Evolutionary conservation across 2,888 invertebrate genomes (phyloP).

Genomic region (Drosophila pullipes): DNA sequence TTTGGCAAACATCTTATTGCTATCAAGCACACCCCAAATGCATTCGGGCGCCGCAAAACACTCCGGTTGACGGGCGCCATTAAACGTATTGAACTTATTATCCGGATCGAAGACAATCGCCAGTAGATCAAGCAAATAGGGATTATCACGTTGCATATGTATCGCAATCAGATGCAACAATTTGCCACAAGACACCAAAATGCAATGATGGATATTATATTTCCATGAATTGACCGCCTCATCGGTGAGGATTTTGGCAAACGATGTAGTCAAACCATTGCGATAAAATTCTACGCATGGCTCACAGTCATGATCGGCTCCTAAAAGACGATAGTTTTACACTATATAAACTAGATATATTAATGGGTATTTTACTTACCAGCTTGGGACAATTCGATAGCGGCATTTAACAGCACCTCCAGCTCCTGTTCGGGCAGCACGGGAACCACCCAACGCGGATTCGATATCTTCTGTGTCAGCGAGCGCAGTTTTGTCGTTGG

Average conservation of each 20-base stretch:
- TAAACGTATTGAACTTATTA: constrained; percentile 91
- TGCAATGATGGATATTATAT: constrained; percentile 97
- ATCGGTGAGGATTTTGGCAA: constrained; percentile 98
- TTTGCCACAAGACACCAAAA: constrained; percentile 96
- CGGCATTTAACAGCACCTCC: constrained; percentile 94
- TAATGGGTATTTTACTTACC: constrained; percentile 86
- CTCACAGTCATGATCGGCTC: constrained; percentile 94
- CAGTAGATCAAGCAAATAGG: constrained; percentile 95
- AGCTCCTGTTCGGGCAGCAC: constrained; percentile 98
- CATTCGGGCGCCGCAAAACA: constrained; percentile 83
- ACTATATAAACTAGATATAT: background rate
- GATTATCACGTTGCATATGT: constrained; percentile 95
- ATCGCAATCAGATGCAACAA: constrained; percentile 96
- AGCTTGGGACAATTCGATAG: constrained; percentile 94
- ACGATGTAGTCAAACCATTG: constrained; percentile 96
- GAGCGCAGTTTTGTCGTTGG: constrained; percentile 94
- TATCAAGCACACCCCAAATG: constrained; percentile 88
- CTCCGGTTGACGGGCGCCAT: constrained; percentile 84
- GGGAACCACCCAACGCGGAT: constrained; percentile 98
- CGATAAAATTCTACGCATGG: constrained; percentile 97
- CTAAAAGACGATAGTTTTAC: constrained; percentile 85
- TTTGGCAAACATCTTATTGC: constrained; percentile 88
- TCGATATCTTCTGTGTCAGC: constrained; percentile 98
- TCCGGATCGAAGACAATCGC: constrained; percentile 97
- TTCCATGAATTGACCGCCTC: constrained; percentile 99